A percentile compares a stretch with the other conserved stretches of the same genome.
Evolutionary conservation across 1,140 invertebrate genomes (phyloP).

Genomic region (Aricia agestis): DNA sequence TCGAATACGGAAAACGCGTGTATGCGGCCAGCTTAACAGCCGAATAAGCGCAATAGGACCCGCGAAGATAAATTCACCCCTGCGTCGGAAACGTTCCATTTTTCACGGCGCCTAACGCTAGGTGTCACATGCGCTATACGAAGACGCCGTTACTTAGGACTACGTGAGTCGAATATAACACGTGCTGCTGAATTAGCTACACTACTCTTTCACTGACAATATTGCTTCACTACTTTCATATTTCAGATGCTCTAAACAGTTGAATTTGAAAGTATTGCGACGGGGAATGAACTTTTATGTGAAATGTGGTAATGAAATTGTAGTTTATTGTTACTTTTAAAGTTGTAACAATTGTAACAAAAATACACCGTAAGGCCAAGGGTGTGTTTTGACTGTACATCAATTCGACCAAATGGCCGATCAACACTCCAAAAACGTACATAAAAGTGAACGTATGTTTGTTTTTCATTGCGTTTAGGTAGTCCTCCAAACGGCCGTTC

Average conservation of each 20-base stretch:
- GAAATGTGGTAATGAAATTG: not conserved
- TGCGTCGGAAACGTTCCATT: constrained; percentile 68
- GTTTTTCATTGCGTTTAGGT: too few species aligned
- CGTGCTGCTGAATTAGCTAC: constrained; percentile 56
- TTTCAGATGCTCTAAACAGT: not conserved
- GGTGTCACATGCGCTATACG: constrained; percentile 69
- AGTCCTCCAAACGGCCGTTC: too few species aligned
- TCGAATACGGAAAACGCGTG: too few species aligned
- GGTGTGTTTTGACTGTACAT: too few species aligned
- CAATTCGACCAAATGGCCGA: too few species aligned
- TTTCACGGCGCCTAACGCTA: constrained; percentile 74
- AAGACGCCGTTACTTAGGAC: constrained; percentile 69
- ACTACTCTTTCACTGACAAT: constrained; percentile 55
- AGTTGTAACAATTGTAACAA: not conserved
- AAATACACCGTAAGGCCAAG: too few species aligned
- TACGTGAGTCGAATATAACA: constrained; percentile 65
- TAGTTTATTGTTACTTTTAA: not conserved
- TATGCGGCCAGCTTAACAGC: constrained; percentile 47
- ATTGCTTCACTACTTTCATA: constrained; percentile 30
- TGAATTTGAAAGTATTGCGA: not conserved
- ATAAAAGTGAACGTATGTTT: too few species aligned
- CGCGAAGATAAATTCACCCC: constrained; percentile 70
- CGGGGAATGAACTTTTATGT: not conserved
- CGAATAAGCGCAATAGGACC: constrained; percentile 64
- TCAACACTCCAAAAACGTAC: too few species aligned